phyloP scores from a whole-genome alignment of 2,797 vertebrate genomes.

The Orestias chungarensis region DNA sequence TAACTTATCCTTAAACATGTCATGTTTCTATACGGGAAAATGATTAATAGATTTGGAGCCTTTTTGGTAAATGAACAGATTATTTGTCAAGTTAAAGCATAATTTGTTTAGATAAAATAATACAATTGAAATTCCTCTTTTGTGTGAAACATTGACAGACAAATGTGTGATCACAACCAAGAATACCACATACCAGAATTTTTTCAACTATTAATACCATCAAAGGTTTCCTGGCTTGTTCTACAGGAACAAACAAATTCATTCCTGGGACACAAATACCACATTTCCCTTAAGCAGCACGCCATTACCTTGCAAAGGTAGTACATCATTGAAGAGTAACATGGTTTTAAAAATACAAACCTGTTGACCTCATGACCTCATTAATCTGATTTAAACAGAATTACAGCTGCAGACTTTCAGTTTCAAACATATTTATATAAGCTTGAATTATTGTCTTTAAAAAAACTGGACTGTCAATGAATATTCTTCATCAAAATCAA shows the following conservation, averaged over 20 bases:
- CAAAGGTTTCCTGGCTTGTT: slow-evolving; percentile 53
- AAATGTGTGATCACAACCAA: neutral
- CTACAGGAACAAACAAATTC: slow-evolving; percentile 33
- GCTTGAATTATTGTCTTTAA: no score
- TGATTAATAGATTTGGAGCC: neutral
- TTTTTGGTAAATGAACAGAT: slow-evolving; percentile 37
- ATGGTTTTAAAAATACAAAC: no score
- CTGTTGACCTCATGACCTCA: no score
- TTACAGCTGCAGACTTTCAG: no score
- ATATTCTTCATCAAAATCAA: no score
- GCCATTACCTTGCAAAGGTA: no score
- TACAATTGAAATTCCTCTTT: neutral
- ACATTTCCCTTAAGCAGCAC: no score
- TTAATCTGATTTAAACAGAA: no score
- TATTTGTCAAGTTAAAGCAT: slow-evolving; percentile 24
- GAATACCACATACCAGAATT: slow-evolving; percentile 11
- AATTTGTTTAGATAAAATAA: slow-evolving; percentile 1
- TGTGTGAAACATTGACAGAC: neutral
- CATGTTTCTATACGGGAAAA: slow-evolving; percentile 7
- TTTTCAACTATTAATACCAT: slow-evolving; percentile 28
- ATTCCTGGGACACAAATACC: no score
- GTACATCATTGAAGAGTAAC: no score
- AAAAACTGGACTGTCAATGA: no score
- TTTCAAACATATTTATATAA: no score
- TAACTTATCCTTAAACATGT: slow-evolving; percentile 12